phyloP scores from a whole-genome alignment of 2,888 invertebrate species.

The Spodoptera picta region DNA sequence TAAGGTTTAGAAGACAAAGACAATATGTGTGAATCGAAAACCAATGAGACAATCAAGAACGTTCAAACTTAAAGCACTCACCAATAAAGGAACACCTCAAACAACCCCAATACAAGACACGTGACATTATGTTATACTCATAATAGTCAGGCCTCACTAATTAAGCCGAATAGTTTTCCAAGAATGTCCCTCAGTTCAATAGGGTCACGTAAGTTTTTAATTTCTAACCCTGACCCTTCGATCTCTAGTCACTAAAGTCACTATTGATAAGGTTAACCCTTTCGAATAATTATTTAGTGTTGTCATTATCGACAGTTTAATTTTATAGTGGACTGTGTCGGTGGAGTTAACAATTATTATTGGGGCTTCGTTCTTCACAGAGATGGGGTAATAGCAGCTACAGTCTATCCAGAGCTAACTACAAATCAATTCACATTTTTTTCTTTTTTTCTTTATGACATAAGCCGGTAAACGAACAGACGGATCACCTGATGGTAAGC shows the following conservation, averaged over 20 bases:
- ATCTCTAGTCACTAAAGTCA: constrained; percentile 12
- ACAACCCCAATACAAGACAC: neutral
- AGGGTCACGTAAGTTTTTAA: constrained; percentile 32
- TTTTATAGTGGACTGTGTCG: constrained; percentile 1
- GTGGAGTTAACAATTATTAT: too few relatives aligned
- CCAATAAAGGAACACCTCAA: too few relatives aligned
- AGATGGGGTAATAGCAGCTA: neutral
- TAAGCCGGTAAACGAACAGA: too few relatives aligned
- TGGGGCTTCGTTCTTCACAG: neutral
- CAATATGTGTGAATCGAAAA: too few relatives aligned
- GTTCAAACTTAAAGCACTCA: too few relatives aligned
- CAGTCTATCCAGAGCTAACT: too few relatives aligned
- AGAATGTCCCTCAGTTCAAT: constrained; percentile 13
- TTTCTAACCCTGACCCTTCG: constrained; percentile 8
- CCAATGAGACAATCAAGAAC: too few relatives aligned
- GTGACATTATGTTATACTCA: constrained; percentile 1
- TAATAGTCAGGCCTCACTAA: constrained; percentile 21
- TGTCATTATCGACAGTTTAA: constrained; percentile 3
- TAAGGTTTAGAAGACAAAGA: too few relatives aligned
- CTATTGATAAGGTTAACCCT: constrained; percentile 12
- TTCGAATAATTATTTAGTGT: constrained; percentile 10
- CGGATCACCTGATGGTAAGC: too few relatives aligned
- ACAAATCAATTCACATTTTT: too few relatives aligned
- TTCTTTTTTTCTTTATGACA: too few relatives aligned
- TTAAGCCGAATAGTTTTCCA: constrained; percentile 25